Evolutionary conservation across 2,888 invertebrate genomes (phyloP), one percentile per base, ranked within the genome.

Genomic region (Chelonus formosanus): DNA sequence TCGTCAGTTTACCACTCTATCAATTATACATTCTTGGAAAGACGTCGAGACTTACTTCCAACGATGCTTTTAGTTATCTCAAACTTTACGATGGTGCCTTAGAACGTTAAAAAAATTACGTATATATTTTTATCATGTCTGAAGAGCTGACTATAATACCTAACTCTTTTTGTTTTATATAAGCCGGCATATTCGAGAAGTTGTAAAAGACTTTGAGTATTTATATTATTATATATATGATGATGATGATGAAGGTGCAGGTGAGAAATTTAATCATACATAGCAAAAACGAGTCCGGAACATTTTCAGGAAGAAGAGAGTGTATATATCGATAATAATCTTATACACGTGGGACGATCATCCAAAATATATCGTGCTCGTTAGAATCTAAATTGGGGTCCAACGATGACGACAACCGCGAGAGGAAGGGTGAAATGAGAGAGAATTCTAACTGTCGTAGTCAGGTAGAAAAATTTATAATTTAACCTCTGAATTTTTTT

Each of bases 371-470:
- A 80, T 80, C 77, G 76, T 73, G 75, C 78, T 78, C 79, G 80
- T 83, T 82, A 83, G 82, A 80, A 79, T 75, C 79, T 78, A 80
- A 81, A 81, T 81, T 80, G 81, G 80, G 77, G 73, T 76, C 75
- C 74, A 73, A 59, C 59, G 62, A 69, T 70, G 70, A 67, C 65
- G 70, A 67, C 63, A 72, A 75, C 67, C 67, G 65, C 58, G 64
- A 61, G 32, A 55, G 20, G 53, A 36, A 35, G 60, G 10, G 61
- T 44, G 35, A 47, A 10, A 47, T 47, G 34, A n/a, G 60, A 61
- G 61, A 43, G 53, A 53, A 54, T 47, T 45, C 35, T n/a, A 45
- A 45, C 45, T 50, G 50, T 60, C 50, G 36, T 36, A 53, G 10
- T 35, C 63, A 63, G 61, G 62, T 63, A 63, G 48, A 56, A 63